These are phyloP conservation scores for Bactericera cockerelli DNA, from an alignment of 1,140 invertebrate species.

Conservation along the genomic window DNA sequence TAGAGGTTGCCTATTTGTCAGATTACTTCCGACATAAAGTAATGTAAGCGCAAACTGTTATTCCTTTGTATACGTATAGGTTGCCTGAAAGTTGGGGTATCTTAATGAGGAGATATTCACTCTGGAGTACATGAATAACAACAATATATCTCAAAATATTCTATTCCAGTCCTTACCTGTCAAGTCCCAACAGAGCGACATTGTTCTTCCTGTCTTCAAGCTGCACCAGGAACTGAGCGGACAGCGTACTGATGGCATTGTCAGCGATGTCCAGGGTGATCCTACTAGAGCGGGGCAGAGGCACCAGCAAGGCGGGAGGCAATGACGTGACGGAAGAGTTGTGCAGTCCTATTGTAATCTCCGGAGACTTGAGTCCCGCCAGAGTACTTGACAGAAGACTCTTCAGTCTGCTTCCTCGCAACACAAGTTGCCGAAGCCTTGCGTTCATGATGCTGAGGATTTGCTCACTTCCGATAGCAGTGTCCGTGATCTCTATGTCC, in stretches of 20 bases:
- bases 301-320: slow-evolving; percentile 65
- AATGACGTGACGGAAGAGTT: slow-evolving; percentile 63
- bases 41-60: no score
- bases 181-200: slow-evolving; percentile 51
- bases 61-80: no score
- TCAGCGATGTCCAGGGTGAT: slow-evolving; percentile 61
- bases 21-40: no score
- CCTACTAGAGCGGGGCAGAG: slow-evolving; percentile 70
- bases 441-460: slow-evolving; percentile 60
- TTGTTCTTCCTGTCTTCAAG: slow-evolving; percentile 62
- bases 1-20: no score
- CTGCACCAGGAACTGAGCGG: slow-evolving; percentile 55
- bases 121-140: no score
- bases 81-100: no score
- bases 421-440: slow-evolving; percentile 50
- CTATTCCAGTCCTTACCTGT: no score
- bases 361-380: slow-evolving; percentile 54
- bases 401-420: slow-evolving; percentile 55
- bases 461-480: slow-evolving; percentile 63
- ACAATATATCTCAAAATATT: no score
- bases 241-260: slow-evolving; percentile 54
- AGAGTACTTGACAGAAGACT: slow-evolving; percentile 67
- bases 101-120: no score
- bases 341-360: slow-evolving; percentile 51
- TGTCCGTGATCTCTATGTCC: slow-evolving; percentile 74